A percentile compares a stretch with the other conserved stretches of the same genome.
Conservation (phyloP, 2,888 invertebrate species). For the Siphonodentalium dalli region DNA sequence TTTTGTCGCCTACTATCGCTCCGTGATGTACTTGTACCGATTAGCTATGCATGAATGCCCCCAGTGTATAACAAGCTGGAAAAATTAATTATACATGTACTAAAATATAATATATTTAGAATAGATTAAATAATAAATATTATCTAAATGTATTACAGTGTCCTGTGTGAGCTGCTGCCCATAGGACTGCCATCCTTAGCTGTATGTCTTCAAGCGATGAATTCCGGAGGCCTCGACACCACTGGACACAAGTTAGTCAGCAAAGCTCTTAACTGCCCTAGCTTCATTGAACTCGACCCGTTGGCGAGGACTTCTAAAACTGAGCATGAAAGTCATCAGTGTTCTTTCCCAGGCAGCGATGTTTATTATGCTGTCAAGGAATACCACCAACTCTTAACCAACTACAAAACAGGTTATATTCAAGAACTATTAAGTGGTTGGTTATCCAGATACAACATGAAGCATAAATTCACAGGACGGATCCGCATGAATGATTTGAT, state of each 20-base stretch:
- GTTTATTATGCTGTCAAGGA: slow-evolving; percentile 53
- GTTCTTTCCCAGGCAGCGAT: slow-evolving; percentile 67
- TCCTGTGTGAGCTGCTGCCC: slow-evolving; percentile 66
- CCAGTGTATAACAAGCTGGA: no score
- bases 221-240: slow-evolving; percentile 29
- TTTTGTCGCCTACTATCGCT: no score
- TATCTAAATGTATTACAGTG: no score
- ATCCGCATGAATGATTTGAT: slow-evolving; percentile 24
- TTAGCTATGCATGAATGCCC: no score
- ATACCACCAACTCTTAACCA: background rate
- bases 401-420: slow-evolving; percentile 2
- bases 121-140: no score
- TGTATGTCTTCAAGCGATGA: slow-evolving; percentile 38
- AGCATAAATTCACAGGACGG: slow-evolving; percentile 28
- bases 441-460: slow-evolving; percentile 29
- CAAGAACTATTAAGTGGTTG: slow-evolving; percentile 26
- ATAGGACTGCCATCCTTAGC: slow-evolving; percentile 63
- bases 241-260: slow-evolving; percentile 7
- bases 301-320: slow-evolving; percentile 3
- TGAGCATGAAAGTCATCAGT: slow-evolving; percentile 18
- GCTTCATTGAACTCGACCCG: slow-evolving; percentile 17
- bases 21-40: no score
- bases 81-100: no score
- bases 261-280: background rate
- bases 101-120: no score